A percentile compares a stretch with the other conserved stretches of the same genome.
These are phyloP conservation scores for Criorhina ranunculi DNA, from an alignment of 2,888 invertebrate species.

Conservation along the genomic window DNA sequence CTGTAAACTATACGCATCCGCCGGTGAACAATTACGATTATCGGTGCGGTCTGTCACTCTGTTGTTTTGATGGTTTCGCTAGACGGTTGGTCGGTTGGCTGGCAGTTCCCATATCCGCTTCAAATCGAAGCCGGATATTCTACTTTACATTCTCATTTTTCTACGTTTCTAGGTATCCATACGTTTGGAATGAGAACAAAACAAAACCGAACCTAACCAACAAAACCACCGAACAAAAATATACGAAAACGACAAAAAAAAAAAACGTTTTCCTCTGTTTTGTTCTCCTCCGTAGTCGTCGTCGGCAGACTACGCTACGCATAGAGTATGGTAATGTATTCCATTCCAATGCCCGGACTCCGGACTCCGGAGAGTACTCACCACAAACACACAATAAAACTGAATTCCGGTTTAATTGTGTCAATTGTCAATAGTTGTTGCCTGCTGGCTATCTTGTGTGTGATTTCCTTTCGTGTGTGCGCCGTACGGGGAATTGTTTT, in stretches of 20 bases:
- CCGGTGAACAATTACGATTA: constrained; percentile 68
- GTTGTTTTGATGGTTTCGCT: constrained; percentile 16
- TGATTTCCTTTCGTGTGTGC: constrained; percentile 66
- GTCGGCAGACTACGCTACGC: constrained; percentile 10
- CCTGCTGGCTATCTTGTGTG: constrained; percentile 60
- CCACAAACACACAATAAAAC: constrained; percentile 55
- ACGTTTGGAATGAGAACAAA: constrained; percentile 50
- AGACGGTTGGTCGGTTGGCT: constrained; percentile 1
- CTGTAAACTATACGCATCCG: constrained; percentile 70
- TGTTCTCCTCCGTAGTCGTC: constrained; percentile 36
- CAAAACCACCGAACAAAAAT: constrained; percentile 49
- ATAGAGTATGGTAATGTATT: constrained; percentile 3
- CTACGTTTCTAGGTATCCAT: constrained; percentile 61
- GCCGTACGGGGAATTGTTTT: constrained; percentile 55
- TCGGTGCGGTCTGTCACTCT: constrained; percentile 48
- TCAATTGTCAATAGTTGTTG: constrained; percentile 71
- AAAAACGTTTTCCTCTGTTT: constrained; percentile 60
- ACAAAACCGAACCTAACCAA: constrained; percentile 11
- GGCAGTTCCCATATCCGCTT: constrained; percentile 69
- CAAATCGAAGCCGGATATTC: constrained; percentile 80
- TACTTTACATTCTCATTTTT: constrained; percentile 82
- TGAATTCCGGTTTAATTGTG: constrained; percentile 76
- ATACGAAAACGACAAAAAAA: constrained; percentile 15
- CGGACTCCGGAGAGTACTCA: no score
- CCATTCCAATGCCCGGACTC: not conserved